Evolutionary conservation across 1,140 invertebrate genomes (phyloP), one percentile per base, ranked within the genome.

Genomic region (Bombus consobrinus): DNA sequence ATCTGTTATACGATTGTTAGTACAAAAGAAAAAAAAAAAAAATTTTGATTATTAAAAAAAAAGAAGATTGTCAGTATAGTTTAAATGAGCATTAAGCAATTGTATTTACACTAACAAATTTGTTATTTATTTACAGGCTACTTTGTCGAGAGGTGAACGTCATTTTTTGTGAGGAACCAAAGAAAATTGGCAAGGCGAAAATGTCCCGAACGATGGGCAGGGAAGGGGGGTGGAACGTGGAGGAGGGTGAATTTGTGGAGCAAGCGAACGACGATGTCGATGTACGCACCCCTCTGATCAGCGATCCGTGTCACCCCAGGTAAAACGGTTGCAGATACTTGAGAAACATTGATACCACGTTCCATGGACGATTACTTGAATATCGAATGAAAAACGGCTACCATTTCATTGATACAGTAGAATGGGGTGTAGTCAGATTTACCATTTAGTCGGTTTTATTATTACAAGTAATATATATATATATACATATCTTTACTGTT

Each of bases 171-270:
- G 76, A 66, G 41, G 15, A n/a, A 25, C 5, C 9, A 9, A 25
- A 6, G 37, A 18, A 12, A 71, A 59, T 47, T 59, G 74, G 4
- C 25, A 79, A 34, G 8, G 12, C 18, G 76, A 71, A 32, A 66
- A 76, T 83, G 81, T 39, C 25, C 2, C 47, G 39, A 66, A 66
- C 6, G 41, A 76, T 57, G 34, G 41, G 12, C 1, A 22, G 83
- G 3, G 43, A 81, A 39, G 59, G 79, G 32, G 71, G 69, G 2
- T 75, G 78, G 78, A 73, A 69, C 71, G 79, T 85, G 57, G 78
- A 74, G 78, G 84, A 75, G 71, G 78, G 79, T 81, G 79, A 85
- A 75, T 85, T 81, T 68, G 71, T 66, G 71, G 71, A 68, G 59
- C 79, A 75, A 47, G 47, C n/a, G 62, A 47, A 68, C 25, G 62